Base-by-base conservation (phyloP, 35 echinoderm and acorn worm species). In the Acanthaster planci region DNA sequence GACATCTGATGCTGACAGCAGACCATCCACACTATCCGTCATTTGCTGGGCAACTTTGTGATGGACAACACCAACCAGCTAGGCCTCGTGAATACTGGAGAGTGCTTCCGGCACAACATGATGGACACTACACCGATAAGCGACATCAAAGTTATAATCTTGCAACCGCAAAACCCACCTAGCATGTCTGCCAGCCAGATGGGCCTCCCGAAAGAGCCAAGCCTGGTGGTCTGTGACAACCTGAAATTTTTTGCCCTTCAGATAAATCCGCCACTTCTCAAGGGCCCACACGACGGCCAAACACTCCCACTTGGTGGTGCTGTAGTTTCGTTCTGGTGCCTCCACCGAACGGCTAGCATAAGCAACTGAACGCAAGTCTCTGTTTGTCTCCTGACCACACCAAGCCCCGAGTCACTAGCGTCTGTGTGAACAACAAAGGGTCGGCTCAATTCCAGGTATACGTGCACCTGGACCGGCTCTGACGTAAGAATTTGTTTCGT, bases 81-180 rank as follows among this genome's bases (percentile, higher is more conserved):
- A 21, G 59, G 9, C 59, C 30, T 67, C 59, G 23, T 77, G 50
- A 2, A 38, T 27, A 19, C 87, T 21, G 17, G 87, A 89, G 3
- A 89, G 50, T 16, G 79, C 58, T 76, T 89, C 87, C 19, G 87
- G 79, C 42, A 83, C 36, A 39, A 72, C 58, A 72, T 89, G 54
- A 34, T 37, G 60, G 27, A 36, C 17, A 9, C 87, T 79, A 67
- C 53, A 58, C n/a, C 60, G 53, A 21, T 89, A 89, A 17, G 67
- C 31, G 23, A 89, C 51, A 22, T 82, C 38, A 52, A 82, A 83
- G 22, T n/a, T n/a, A 55, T 35, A 89, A 37, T 58, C 32, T 26
- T 89, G 87, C 18, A 89, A 76, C 27, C 79, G 27, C 38, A 89
- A 47, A 1, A 82, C 59, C 87, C 87, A 89, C 87, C 21, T 27